phyloP scores from a whole-genome alignment of 2,797 vertebrate species.

The Myotis myotis region DNA sequence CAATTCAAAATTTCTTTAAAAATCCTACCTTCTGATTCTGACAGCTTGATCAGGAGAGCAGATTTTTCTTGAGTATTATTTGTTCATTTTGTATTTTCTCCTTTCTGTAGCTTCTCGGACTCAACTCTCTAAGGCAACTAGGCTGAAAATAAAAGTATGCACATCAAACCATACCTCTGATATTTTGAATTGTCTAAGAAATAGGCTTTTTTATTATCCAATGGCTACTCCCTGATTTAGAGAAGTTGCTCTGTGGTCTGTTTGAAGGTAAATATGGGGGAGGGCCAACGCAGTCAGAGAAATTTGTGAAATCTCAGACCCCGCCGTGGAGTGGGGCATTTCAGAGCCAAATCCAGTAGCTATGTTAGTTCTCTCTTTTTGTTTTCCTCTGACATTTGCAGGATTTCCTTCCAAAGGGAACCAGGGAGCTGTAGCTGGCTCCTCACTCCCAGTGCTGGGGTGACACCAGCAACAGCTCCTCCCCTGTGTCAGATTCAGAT shows the following conservation, averaged over 20 bases:
- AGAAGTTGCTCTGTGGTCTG: not conserved
- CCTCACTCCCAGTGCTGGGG: too few relatives aligned
- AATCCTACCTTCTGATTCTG: not conserved
- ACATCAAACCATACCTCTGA: not conserved
- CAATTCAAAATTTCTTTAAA: not conserved
- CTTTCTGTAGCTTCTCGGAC: not conserved
- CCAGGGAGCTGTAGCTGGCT: too few relatives aligned
- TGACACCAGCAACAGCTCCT: not conserved
- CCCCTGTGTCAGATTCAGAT: not conserved
- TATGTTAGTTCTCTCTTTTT: not conserved
- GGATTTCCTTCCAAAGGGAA: not conserved
- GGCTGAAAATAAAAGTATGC: not conserved
- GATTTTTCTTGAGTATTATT: not conserved
- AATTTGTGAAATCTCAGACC: not conserved
- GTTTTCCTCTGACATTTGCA: not conserved
- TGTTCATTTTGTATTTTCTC: not conserved
- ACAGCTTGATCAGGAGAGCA: not conserved
- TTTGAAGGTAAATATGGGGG: not conserved
- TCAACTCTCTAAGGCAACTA: not conserved
- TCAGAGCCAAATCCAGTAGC: not conserved
- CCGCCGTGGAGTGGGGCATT: not conserved
- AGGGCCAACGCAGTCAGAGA: not conserved
- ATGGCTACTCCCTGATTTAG: not conserved
- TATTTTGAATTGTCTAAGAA: constrained; percentile 27
- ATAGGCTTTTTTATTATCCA: not conserved